Evolutionary conservation across 23 tunicate species (phyloP), one percentile per base, ranked within the genome.

Genomic region (Styela plicata): DNA sequence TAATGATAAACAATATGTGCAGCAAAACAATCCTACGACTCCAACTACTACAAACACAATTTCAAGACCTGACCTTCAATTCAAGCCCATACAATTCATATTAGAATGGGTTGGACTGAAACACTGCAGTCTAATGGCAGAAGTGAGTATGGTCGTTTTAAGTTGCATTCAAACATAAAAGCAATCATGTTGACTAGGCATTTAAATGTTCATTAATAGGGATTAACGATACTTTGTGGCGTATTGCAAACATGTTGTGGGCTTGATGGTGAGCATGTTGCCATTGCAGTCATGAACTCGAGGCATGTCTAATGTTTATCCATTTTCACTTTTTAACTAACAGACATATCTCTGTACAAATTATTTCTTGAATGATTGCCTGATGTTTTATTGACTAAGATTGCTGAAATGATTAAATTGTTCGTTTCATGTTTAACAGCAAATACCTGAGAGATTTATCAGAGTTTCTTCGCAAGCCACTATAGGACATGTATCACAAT

Each of bases 401-500:
- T 44, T 78, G 26, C 16, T 31, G n/a, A 80, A 31, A 34, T 68
- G 34, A 87, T 86, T 83, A 87, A 52, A 82, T 87, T 65, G 64
- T 71, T 33, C 79, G 61, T 66, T n/a, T n/a, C n/a, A n/a, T n/a
- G n/a, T n/a, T n/a, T n/a, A 5, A 5, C 57, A 44, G 52, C 81
- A 76, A 76, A 52, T 76, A 53, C 81, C 64, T 20, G 81, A 76
- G 17, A 83, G 83, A 37, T 86, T 67, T 81, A 78, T 86, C 64
- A 69, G 90, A 32, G 73, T 82, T 1, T 86, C 90, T 2, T 75
- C 80, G n/a, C 73, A 79, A 63, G 85, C 97, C 17, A 86, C 87
- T 24, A 63, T 91, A 5, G 90, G 82, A 1, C 97, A 91, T 52
- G 26, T 91, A 26, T 53, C 87, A n/a, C 97, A 91, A 64, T 91